phyloP scores from a whole-genome alignment of 1,140 invertebrate genomes.

The Hormaphis cornu region DNA sequence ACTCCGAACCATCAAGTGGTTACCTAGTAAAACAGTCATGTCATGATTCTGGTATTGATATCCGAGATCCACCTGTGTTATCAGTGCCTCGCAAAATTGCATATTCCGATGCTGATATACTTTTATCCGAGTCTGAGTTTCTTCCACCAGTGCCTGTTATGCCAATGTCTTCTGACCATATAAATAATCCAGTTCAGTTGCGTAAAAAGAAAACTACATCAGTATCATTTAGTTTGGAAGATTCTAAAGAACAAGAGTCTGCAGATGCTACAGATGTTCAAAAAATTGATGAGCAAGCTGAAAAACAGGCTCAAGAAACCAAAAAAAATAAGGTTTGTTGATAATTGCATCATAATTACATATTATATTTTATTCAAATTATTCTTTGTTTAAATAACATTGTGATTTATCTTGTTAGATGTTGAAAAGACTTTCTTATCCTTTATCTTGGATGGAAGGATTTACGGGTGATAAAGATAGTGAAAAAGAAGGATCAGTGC shows the following conservation, averaged over 20 bases:
- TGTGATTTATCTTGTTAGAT: constrained; percentile 49
- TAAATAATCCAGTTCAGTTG: constrained; percentile 43
- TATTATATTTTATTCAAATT: neutral
- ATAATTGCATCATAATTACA: no score
- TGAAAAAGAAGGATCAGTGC: constrained; percentile 44
- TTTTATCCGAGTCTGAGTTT: constrained; percentile 65
- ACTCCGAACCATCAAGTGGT: constrained; percentile 26
- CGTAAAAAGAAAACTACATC: constrained; percentile 58
- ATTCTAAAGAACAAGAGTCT: constrained; percentile 45
- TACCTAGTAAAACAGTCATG: constrained; percentile 63
- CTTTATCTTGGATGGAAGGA: constrained; percentile 85
- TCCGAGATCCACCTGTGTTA: constrained; percentile 51
- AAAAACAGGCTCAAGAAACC: constrained; percentile 47
- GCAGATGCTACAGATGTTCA: constrained; percentile 34
- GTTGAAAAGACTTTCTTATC: constrained; percentile 81
- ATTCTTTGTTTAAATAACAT: neutral
- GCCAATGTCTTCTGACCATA: constrained; percentile 40
- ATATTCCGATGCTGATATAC: constrained; percentile 75
- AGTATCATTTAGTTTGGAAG: constrained; percentile 57
- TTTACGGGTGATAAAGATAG: constrained; percentile 46
- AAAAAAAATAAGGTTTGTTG: constrained; percentile 47
- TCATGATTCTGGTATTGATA: constrained; percentile 82
- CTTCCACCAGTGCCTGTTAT: constrained; percentile 63
- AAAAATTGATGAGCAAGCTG: constrained; percentile 42
- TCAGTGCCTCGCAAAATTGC: constrained; percentile 46